Conservation (phyloP, 1,140 invertebrate species). For the Penaeus chinensis region DNA sequence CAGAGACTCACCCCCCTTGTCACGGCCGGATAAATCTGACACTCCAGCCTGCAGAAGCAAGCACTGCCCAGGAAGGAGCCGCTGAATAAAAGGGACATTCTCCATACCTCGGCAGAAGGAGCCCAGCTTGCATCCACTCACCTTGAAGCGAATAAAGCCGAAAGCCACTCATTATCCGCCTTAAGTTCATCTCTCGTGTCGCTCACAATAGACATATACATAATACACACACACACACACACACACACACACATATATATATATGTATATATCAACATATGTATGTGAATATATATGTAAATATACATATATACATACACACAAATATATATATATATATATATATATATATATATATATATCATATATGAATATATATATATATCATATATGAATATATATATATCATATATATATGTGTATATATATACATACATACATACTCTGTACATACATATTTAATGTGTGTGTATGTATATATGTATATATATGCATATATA, state of each 20-base stretch:
- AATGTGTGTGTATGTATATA: conserved; percentile 23
- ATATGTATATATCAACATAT: neutral
- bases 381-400: too few species aligned
- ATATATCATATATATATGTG: neutral
- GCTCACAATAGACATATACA: neutral
- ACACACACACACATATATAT: neutral
- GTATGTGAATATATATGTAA: neutral
- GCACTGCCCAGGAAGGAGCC: neutral
- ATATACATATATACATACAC: neutral
- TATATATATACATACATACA: too few species aligned
- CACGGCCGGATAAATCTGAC: too few species aligned
- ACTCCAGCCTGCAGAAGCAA: too few species aligned
- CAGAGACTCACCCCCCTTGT: too few species aligned
- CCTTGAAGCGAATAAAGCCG: too few species aligned
- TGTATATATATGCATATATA: conserved; percentile 24
- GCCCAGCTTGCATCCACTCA: too few species aligned
- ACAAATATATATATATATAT: neutral
- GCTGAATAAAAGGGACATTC: neutral
- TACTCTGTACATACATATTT: neutral
- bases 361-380: neutral
- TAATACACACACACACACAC: neutral
- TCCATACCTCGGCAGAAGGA: neutral
- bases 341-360: conserved; percentile 8
- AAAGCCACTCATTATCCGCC: too few species aligned
- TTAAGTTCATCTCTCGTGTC: too few species aligned